Percentiles rank a stretch among this genome's conserved stretches.
Conservation (phyloP, 2,888 invertebrate species). For the Abrostola triplasia region DNA sequence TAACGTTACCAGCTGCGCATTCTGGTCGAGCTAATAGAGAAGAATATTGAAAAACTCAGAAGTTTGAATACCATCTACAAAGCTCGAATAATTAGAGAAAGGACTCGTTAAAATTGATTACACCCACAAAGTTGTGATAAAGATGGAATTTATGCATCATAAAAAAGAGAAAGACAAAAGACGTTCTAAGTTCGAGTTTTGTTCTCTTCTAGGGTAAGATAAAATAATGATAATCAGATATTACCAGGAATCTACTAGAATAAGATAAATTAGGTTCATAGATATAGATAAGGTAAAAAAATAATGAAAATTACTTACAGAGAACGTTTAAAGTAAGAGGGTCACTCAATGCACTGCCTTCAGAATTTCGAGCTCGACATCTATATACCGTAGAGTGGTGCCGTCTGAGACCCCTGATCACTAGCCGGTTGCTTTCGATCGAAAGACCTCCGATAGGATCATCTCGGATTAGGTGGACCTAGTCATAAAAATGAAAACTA, state of each 20-base stretch:
- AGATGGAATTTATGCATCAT: background rate
- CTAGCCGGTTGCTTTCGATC: conserved; percentile 90
- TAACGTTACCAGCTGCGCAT: conserved; percentile 92
- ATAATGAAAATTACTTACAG: conserved; percentile 89
- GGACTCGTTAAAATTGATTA: background rate
- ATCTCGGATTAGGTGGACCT: conserved; percentile 90
- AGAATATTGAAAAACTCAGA: conserved; percentile 8
- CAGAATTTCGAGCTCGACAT: conserved; percentile 93
- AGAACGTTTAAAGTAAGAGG: conserved; percentile 92
- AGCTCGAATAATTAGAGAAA: too few relatives aligned
- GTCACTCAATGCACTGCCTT: conserved; percentile 94
- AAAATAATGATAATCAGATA: background rate
- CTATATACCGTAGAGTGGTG: conserved; percentile 93
- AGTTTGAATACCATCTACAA: too few relatives aligned
- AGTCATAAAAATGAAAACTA: conserved; percentile 55
- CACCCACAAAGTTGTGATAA: background rate
- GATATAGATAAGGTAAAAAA: background rate
- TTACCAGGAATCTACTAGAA: background rate
- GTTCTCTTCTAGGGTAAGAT: background rate
- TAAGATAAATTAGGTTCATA: too few relatives aligned
- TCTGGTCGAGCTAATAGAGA: conserved; percentile 91
- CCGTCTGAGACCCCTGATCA: conserved; percentile 90
- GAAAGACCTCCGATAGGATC: conserved; percentile 91
- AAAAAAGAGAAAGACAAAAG: too few relatives aligned
- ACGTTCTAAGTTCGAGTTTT: background rate